Evolutionary conservation across 2,797 vertebrate genomes (phyloP).

Genomic region (Margarornis squamiger): DNA sequence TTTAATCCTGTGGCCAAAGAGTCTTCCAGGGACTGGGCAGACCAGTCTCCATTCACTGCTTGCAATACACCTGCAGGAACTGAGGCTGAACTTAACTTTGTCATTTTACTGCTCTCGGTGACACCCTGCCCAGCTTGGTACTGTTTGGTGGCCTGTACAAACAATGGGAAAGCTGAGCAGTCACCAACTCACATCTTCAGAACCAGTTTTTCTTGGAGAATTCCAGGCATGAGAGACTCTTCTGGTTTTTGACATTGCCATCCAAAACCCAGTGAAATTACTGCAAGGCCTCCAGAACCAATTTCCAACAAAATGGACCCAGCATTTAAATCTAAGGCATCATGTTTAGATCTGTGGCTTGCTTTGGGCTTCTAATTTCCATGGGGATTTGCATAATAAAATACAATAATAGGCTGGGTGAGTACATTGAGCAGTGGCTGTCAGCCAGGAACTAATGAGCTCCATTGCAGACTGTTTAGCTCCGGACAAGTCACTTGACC

Average conservation of each 20-base stretch:
- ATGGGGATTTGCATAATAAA: slow-evolving; percentile 41
- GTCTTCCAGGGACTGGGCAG: background rate
- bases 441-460: slow-evolving; percentile 33
- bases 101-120: background rate
- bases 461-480: slow-evolving; percentile 17
- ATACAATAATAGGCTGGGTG: background rate
- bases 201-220: background rate
- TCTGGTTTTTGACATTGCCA: background rate
- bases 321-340: background rate
- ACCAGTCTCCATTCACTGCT: background rate
- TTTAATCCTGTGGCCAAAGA: background rate
- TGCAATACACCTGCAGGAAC: background rate
- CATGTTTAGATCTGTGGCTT: slow-evolving; percentile 3
- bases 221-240: background rate
- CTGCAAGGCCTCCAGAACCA: background rate
- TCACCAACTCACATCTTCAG: background rate
- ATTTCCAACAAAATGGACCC: background rate
- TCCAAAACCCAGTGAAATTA: background rate
- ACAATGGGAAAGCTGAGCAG: background rate
- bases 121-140: background rate
- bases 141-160: background rate
- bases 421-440: slow-evolving; percentile 3
- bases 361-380: slow-evolving; percentile 58
- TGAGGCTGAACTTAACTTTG: background rate
- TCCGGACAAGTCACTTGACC: slow-evolving; percentile 37